Base-by-base conservation (phyloP, 92 coral and sea anemone genomes). In the Siderastrea radians region DNA sequence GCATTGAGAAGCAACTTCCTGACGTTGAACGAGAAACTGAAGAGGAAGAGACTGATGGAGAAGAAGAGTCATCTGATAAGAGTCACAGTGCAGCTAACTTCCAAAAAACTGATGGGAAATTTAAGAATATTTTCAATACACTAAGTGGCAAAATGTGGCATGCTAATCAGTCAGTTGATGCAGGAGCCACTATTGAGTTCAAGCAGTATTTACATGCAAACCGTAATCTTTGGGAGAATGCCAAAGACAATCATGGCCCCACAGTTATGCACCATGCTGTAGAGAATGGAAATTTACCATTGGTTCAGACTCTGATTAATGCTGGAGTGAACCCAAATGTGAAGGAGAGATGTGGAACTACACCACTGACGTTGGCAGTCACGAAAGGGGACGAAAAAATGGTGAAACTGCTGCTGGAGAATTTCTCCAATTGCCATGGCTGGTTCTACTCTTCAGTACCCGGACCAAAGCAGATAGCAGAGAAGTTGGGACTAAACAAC, bases 281-380 rank as follows among this genome's bases (percentile, higher is more conserved):
- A 45, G 79, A 90, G 65, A 90, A 84, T 53, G 64, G 70, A 10
- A 86, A 74, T 68, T 11, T 26, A 1, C 48, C 87, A 3, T 51
- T 90, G 19, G 90, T 79, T 1, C 63, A 90, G 68, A 79, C 90
- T 16, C 74, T 90, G 47, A 1, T 90, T 3, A 85, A 86, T 77
- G 87, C 69, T 3, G 87, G 87, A 2, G 78, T 90, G 55, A 90
- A 85, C 68, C 91, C 84, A 5, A 91, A 91, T 81, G 84, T 91
- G 6, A 91, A 86, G 52, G 91, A 80, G 55, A 91, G 76, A 68
- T 86, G 94, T 74, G 88, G 91, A 3, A 91, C 93, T 38, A 86
- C 93, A 38, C 90, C 93, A 26, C 72, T 90, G 19, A 79, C 91
- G n/a, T 49, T 90, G 59, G 91, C 94, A 2, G 75, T 86, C 44